Base-by-base conservation (phyloP, 2,113 vertebrate genomes). In the Gallinago undulata region DNA sequence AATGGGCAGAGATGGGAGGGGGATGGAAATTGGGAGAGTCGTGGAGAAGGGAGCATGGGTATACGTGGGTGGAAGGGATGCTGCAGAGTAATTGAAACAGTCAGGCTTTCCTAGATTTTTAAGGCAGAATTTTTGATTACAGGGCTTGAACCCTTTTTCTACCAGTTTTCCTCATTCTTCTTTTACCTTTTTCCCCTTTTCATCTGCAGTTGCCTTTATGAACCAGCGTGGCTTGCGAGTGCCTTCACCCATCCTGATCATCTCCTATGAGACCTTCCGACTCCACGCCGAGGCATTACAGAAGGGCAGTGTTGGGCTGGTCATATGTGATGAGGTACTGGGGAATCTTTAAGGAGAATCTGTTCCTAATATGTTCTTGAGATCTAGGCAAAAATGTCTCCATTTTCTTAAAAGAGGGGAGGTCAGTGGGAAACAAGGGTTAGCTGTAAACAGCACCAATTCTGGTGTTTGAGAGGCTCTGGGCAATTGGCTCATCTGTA, bases 251-350 rank as follows among this genome's bases (percentile, higher is more conserved):
- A 99, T 99, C 94, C 98, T 99, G 45, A 99, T 99, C 69, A 99
- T 99, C 95, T 99, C 99, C 63, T 99, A 99, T 14, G 99, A 99
- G 95, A 99, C 99, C 1, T 99, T 99, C 89, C 98, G 99, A 5
- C 98, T 99, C 31, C 99, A 99, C 0, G 97, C 99, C 2, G 98
- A 97, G 28, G 98, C 99, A 35, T 98, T 99, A 76, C 99, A 99
- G 97, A 99, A 97, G 92, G 99, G 99, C 68, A 98, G 97, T 63
- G 98, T 99, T 45, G 99, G 99, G 23, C 97, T 99, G 53, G 98
- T 99, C 95, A 99, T 99, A 86, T 99, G 99, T 97, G 99, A 99
- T 15, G 99, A 99, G 99, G 99, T 95, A 96, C 0, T 13, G 35
- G 19, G 11, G 21, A 43, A 43, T 35, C 37, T 84, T 8, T 13